Percentiles rank a stretch among this genome's conserved stretches.
These are phyloP conservation scores for Tribolium madens DNA, from an alignment of 1,140 invertebrate species.

Conservation along the genomic window DNA sequence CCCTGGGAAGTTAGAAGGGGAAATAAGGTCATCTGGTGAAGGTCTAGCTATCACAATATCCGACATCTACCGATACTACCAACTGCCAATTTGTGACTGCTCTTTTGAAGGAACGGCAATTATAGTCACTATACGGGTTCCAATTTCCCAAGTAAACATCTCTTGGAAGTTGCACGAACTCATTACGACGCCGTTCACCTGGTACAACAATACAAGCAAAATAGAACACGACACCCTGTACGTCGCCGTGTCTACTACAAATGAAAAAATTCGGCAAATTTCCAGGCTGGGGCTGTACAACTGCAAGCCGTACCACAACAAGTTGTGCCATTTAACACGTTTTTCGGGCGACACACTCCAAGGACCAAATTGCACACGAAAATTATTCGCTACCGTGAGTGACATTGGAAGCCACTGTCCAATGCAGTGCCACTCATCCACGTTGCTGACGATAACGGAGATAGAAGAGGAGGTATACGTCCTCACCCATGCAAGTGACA, in stretches of 20 bases:
- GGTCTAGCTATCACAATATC: conserved; percentile 6
- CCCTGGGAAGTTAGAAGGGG: not conserved
- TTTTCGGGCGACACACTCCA: conserved; percentile 36
- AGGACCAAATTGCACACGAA: conserved; percentile 40
- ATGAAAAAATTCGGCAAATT: no score
- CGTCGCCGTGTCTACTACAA: conserved; percentile 2
- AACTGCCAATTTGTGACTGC: conserved; percentile 36
- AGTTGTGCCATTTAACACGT: conserved; percentile 42
- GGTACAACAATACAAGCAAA: conserved; percentile 39
- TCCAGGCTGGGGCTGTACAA: not conserved
- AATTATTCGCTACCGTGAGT: conserved; percentile 42
- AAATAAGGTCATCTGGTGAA: conserved; percentile 9
- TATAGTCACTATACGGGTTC: conserved; percentile 15
- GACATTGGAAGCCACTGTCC: conserved; percentile 38
- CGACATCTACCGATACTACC: conserved; percentile 24
- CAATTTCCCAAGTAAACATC: not conserved
- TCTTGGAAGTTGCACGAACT: conserved; percentile 33
- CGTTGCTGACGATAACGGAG: conserved; percentile 27
- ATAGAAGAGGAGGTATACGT: conserved; percentile 6
- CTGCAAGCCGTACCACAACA: conserved; percentile 41
- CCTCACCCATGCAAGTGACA: not conserved
- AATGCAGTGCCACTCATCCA: conserved; percentile 29
- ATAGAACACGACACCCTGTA: conserved; percentile 14
- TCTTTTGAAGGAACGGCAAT: not conserved
- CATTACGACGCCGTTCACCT: conserved; percentile 35